A percentile compares a stretch with the other conserved stretches of the same genome.
Conservation (phyloP, 2,888 invertebrate species). For the Branchellion lobata region DNA sequence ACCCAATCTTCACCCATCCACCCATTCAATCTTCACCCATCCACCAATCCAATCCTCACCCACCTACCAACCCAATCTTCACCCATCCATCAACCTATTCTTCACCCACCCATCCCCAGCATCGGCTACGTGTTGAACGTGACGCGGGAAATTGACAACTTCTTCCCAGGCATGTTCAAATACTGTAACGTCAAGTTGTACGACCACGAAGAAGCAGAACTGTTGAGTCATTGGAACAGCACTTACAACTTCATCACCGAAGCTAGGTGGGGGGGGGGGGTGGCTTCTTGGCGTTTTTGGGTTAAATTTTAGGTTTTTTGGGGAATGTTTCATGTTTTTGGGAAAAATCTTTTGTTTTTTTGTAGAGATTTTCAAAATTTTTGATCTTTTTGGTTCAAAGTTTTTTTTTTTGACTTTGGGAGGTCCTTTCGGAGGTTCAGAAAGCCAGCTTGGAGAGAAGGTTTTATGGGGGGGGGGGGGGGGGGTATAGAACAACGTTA, state of each 20-base stretch:
- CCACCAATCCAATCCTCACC: too few relatives aligned
- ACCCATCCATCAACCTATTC: too few relatives aligned
- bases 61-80: too few relatives aligned
- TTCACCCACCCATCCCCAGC: conserved; percentile 64
- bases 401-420: too few relatives aligned
- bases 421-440: too few relatives aligned
- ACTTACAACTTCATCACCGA: conserved; percentile 93
- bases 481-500: too few relatives aligned
- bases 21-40: too few relatives aligned
- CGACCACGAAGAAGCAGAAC: conserved; percentile 93
- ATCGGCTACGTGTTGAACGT: conserved; percentile 95
- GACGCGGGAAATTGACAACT: conserved; percentile 97
- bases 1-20: too few relatives aligned
- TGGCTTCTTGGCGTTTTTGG: background rate
- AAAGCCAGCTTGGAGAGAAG: too few relatives aligned
- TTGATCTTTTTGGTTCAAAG: background rate
- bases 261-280: conserved; percentile 72
- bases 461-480: too few relatives aligned
- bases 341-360: background rate
- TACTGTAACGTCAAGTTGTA: conserved; percentile 94
- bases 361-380: background rate
- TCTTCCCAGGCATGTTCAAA: conserved; percentile 93
- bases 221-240: conserved; percentile 94
- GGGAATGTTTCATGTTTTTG: background rate
- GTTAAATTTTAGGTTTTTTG: background rate